Base-by-base conservation (phyloP, 2,113 vertebrate genomes). In the Nothobranchius furzeri region DNA sequence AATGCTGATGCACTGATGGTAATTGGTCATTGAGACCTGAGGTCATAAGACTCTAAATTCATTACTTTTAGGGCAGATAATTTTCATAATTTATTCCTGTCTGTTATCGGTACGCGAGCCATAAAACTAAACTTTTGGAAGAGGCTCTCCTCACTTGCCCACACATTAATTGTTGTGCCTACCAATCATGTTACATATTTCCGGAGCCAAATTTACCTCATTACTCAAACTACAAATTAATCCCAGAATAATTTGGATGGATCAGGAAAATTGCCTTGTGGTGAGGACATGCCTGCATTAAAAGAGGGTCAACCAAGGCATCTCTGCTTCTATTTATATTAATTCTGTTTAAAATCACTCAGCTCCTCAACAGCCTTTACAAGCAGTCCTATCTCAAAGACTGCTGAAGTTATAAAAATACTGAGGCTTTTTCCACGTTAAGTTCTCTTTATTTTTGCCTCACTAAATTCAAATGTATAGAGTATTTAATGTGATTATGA, bases 361-460 rank as follows among this genome's bases (percentile, higher is more conserved):
- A 82, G 83, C 83, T 82, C 77, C 83, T 87, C 56, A 24, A 58
- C 76, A 83, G 82, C 73, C 35, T 86, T 85, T 84, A 78, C 70
- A 78, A 68, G 52, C 64, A 67, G 67, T 83, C 74, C 70, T 74
- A 0, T 25, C 72, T 77, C 47, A 57, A 17, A 71, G 74, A 68
- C 3, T 13, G 56, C 30, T 65, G 73, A 73, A 49, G 72, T 72
- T 60, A 80, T 64, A 51, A 72, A 60, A 24, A 7, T 20, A 6
- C 25, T 30, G 30, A 30, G 30, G 30, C 30, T 30, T 45, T 71
- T 86, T 64, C 68, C 6, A 51, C 69, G 79, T 75, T 73, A 51
- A 60, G 12, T 50, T 42, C 51, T 17, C 36, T 60, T 35, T 12
- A 46, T 54, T 9, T 78, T 49, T n/a, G 40, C 69, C 37, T 64